Base-by-base conservation (phyloP, 2,888 invertebrate genomes). In the Omphaloscelis lunosa region DNA sequence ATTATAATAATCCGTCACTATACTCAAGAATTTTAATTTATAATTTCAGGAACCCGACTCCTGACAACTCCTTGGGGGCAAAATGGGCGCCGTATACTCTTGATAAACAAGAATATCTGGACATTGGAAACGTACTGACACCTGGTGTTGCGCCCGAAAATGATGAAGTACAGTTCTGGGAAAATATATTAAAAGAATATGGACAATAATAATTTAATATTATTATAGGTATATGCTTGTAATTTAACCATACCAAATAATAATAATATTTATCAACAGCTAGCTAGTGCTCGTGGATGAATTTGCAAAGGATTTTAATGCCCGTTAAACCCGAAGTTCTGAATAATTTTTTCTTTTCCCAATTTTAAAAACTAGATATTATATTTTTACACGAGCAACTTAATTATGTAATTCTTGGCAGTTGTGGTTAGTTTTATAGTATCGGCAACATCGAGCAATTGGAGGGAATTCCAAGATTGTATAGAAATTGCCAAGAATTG, bases 151-250 rank as follows among this genome's bases (percentile, higher is more conserved):
- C 69, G 1, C 92, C 91, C 0, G 88, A 91, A 4, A 86, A 83
- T 34, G 86, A 90, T 23, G 90, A 92, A 15, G 58, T 91, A 0
- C 83, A 89, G 15, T 91, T 93, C 63, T 93, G 91, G 92, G 92
- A 93, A 59, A 84, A 78, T 23, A 51, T 92, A 7, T 90, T 83
- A 48, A 80, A 77, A 73, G 75, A 91, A 77, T 91, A 90, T 79
- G 80, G 84, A 29, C 59, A 56, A 7, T 76, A 79, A 63, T 59
- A n/a, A n/a, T 51, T 4, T 76, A 66, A 63, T 59, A n/a, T 29
- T 51, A 12, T 7, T 51, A 15, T 29, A 23, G 23, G n/a, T 34
- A 39, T 23, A 20, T 23, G 27, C 56, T 17, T 63, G 34, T 34
- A 17, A 27, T 27, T 9, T 9, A 29, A 29, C 20, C 34, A 15